Conservation (phyloP, 2,888 invertebrate genomes). For the Acleris cristana region DNA sequence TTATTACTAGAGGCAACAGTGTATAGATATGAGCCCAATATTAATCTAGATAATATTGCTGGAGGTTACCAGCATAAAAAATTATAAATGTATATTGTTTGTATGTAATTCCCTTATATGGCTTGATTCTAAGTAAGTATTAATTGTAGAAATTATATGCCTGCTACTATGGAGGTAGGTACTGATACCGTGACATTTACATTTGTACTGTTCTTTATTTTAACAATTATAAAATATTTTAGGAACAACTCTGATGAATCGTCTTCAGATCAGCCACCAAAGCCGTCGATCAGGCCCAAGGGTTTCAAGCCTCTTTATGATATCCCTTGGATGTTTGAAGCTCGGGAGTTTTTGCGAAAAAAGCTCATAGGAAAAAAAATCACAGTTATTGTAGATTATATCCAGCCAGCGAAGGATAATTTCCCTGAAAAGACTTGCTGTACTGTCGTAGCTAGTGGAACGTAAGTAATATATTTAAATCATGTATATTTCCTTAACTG, state of each 20-base stretch:
- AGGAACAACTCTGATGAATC: constrained; percentile 82
- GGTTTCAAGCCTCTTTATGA: constrained; percentile 96
- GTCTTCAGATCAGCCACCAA: constrained; percentile 75
- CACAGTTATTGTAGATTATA: constrained; percentile 96
- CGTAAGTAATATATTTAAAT: constrained; percentile 57
- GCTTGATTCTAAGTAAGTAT: too few relatives aligned
- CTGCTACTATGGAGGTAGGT: too few relatives aligned
- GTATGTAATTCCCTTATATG: too few relatives aligned
- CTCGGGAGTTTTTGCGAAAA: constrained; percentile 97
- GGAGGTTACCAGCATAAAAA: too few relatives aligned
- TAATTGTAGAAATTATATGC: too few relatives aligned
- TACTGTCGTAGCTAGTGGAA: constrained; percentile 90
- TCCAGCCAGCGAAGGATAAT: constrained; percentile 96
- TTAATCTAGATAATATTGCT: too few relatives aligned
- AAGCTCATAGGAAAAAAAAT: constrained; percentile 98
- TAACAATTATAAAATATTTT: constrained; percentile 6
- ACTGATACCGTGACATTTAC: too few relatives aligned
- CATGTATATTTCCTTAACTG: too few relatives aligned
- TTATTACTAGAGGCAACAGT: too few relatives aligned
- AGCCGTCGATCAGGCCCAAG: constrained; percentile 87
- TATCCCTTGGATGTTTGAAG: constrained; percentile 99
- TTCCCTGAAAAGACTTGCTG: constrained; percentile 98
- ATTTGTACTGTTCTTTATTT: too few relatives aligned
- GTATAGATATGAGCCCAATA: too few relatives aligned
- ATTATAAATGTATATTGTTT: too few relatives aligned